Percentiles rank a stretch among this genome's conserved stretches.
Conservation (phyloP, 2,797 vertebrate species). For the Peromyscus eremicus region DNA sequence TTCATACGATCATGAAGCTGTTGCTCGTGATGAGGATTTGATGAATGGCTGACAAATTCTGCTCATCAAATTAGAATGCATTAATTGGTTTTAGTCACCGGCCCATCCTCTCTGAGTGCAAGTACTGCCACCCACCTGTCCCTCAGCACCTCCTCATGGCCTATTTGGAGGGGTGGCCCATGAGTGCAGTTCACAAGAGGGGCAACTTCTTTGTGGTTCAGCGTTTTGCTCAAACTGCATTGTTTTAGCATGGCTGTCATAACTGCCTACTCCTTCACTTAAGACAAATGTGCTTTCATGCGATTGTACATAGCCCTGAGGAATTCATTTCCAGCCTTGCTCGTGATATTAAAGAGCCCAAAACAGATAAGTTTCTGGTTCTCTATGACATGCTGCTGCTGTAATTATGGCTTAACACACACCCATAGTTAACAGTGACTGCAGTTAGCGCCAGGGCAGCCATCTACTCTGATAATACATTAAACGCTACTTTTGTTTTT, state of each 20-base stretch:
- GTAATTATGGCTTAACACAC: constrained; percentile 59
- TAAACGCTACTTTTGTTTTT: background rate
- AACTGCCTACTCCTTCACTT: constrained; percentile 1
- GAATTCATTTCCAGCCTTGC: constrained; percentile 49
- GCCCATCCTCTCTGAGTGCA: background rate
- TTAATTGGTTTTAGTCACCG: background rate
- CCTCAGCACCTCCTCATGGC: background rate
- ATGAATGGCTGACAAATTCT: background rate
- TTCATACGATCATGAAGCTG: background rate
- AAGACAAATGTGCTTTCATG: constrained; percentile 44
- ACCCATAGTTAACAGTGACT: background rate
- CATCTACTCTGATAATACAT: constrained; percentile 28
- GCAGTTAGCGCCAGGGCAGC: background rate
- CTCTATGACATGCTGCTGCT: constrained; percentile 2
- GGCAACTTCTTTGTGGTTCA: background rate
- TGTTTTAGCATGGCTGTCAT: constrained; percentile 15
- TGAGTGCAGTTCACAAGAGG: background rate
- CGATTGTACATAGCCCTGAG: constrained; percentile 65
- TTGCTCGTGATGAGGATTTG: background rate
- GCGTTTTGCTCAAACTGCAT: background rate
- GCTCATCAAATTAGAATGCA: background rate
- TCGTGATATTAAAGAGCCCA: constrained; percentile 38
- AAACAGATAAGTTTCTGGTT: constrained; percentile 61
- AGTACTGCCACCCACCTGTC: background rate
- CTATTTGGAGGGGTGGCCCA: background rate